Base-by-base conservation (phyloP, 2,113 vertebrate genomes). In the Psephotus haematonotus region DNA sequence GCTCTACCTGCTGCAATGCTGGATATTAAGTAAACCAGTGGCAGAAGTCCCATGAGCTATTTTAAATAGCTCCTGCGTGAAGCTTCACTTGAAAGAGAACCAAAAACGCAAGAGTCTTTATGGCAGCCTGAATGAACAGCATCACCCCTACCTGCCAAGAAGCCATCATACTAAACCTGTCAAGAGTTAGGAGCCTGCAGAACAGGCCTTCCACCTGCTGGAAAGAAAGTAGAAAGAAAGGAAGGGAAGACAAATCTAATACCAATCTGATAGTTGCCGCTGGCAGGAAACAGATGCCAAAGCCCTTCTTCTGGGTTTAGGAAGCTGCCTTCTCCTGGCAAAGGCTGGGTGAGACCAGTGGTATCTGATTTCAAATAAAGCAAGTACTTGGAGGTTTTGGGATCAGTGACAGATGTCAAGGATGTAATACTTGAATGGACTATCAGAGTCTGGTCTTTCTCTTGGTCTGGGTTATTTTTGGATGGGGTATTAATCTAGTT, bases 151-250 rank as follows among this genome's bases (percentile, higher is more conserved):
- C 95, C 95, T 94, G 92, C 95, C 95, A 95, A 95, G 83, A 95
- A 96, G 88, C 44, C 92, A 93, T 96, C 95, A 94, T 0, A 1
- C 82, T 79, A 93, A 95, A 94, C 86, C 76, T 94, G 95, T 90
- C 92, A 93, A 87, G 82, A 96, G 76, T 79, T 92, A 88, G 1
- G 1, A 96, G 90, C 79, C 88, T 94, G 72, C 82, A 93, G 82
- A 95, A 96, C 90, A 92, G 90, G 92, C 92, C 82, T 93, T 93
- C 88, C 95, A 95, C 93, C 95, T 96, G 95, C 95, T 93, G 79
- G 67, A 70, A 80, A 64, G 75, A 4, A 50, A 50, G 57, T 13
- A 53, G 13, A 31, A 41, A 41, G 50, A 35, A 33, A 49, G 46
- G 29, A 76, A 90, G 11, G 35, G 25, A 47, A 74, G 43, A 67